These are phyloP conservation scores for Phenganax stokvisi DNA, from an alignment of 92 coral and sea anemone genomes.

Conservation along the genomic window DNA sequence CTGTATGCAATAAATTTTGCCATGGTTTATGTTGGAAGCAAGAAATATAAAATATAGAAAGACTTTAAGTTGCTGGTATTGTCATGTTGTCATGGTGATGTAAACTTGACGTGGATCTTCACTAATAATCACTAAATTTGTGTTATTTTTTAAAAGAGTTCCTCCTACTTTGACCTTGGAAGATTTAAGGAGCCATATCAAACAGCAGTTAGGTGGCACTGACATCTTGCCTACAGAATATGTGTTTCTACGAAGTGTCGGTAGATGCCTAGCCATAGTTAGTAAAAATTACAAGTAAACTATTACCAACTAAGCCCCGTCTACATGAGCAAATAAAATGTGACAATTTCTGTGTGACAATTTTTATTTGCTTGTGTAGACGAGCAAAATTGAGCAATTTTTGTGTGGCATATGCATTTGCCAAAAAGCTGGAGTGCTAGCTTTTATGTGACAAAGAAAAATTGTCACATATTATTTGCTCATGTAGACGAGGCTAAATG, in stretches of 20 bases:
- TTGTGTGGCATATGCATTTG: too few species aligned
- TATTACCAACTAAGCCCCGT: neutral
- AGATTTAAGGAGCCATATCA: slow-evolving; percentile 71
- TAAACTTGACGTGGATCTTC: neutral
- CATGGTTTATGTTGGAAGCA: too few species aligned
- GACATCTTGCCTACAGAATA: slow-evolving; percentile 86
- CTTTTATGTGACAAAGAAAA: neutral
- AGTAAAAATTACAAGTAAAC: too few species aligned
- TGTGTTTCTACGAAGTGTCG: slow-evolving; percentile 87
- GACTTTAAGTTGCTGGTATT: neutral
- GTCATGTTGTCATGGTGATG: slow-evolving; percentile 23
- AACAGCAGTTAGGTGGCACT: slow-evolving; percentile 76
- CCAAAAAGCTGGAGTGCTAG: neutral
- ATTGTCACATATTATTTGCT: neutral
- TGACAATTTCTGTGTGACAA: too few species aligned
- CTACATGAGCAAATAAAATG: too few species aligned
- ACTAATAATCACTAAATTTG: neutral
- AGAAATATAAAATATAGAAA: neutral
- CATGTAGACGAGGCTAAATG: too few species aligned
- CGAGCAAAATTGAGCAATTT: too few species aligned
- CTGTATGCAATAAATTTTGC: too few species aligned
- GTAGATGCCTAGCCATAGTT: slow-evolving; percentile 98
- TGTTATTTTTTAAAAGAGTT: slow-evolving; percentile 51
- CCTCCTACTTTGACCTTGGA: slow-evolving; percentile 61
- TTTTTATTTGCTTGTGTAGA: too few species aligned